Conservation (phyloP, 2,113 vertebrate genomes). For the Ophthalmotilapia sp. region DNA sequence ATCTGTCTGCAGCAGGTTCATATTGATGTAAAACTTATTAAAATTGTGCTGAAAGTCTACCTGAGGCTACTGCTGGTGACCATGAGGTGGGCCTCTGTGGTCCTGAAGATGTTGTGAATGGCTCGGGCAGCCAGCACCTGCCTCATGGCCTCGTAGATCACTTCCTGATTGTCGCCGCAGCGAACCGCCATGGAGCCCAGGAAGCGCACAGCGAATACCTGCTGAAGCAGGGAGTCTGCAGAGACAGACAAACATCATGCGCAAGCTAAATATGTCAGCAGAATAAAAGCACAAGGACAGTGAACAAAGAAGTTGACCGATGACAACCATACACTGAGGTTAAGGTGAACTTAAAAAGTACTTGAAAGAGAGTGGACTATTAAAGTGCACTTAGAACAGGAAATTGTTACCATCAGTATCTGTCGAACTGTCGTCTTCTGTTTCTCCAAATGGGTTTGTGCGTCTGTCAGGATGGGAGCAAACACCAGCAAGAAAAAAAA, state of each 20-base stretch:
- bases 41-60: conserved; percentile 46
- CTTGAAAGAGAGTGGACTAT: background rate
- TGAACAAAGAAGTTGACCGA: background rate
- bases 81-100: conserved; percentile 90
- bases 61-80: conserved; percentile 85
- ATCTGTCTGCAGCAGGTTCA: background rate
- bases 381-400: background rate
- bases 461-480: conserved; percentile 71
- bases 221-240: conserved; percentile 88
- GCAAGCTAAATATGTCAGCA: background rate
- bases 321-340: background rate
- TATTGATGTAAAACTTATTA: background rate
- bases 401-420: conserved; percentile 78
- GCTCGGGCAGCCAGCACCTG: conserved; percentile 94
- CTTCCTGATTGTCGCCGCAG: conserved; percentile 78
- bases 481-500: background rate
- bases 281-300: background rate
- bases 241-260: background rate
- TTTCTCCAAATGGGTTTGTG: conserved; percentile 92
- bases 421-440: conserved; percentile 76
- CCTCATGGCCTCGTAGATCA: conserved; percentile 96
- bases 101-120: conserved; percentile 97
- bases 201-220: conserved; percentile 92
- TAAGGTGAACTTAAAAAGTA: background rate
- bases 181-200: conserved; percentile 92